phyloP scores from a whole-genome alignment of 2,888 invertebrate species.

The Drosophila buzzatii region DNA sequence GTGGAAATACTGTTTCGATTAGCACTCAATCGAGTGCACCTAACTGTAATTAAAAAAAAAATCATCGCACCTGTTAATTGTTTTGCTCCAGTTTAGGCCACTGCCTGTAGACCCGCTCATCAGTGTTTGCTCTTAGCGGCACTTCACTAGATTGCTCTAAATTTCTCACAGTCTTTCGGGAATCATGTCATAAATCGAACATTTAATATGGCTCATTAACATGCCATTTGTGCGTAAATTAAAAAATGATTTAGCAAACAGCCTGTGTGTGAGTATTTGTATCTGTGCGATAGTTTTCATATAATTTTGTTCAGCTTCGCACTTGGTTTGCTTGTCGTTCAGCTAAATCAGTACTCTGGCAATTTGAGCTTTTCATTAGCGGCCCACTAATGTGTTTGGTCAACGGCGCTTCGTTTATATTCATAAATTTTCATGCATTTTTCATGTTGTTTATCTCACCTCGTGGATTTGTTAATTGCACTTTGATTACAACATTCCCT shows the following conservation, averaged over 20 bases:
- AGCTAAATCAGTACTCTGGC: conserved; percentile 10
- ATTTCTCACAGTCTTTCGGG: conserved; percentile 25
- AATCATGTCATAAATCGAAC: conserved; percentile 29
- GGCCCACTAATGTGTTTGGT: conserved; percentile 52
- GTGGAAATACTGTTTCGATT: conserved; percentile 51
- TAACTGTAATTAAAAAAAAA: conserved; percentile 63
- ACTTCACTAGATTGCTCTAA: conserved; percentile 35
- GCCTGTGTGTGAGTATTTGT: background rate
- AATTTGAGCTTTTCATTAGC: conserved; percentile 63
- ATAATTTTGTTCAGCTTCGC: conserved; percentile 29
- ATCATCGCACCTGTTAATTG: conserved; percentile 66
- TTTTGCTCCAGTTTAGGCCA: conserved; percentile 53
- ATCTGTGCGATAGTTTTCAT: conserved; percentile 12
- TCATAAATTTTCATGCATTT: conserved; percentile 24
- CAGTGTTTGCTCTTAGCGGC: background rate
- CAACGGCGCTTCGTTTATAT: conserved; percentile 31
- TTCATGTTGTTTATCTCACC: conserved; percentile 10
- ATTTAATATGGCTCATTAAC: conserved; percentile 50
- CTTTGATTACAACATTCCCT: conserved; percentile 59
- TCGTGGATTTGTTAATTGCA: conserved; percentile 50
- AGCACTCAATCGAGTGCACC: conserved; percentile 70
- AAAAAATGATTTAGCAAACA: conserved; percentile 49
- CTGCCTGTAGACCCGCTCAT: background rate
- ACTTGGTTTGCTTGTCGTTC: background rate
- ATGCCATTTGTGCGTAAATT: conserved; percentile 49